Percentiles rank a stretch among this genome's conserved stretches.
Evolutionary conservation across 2,888 invertebrate genomes (phyloP).

Genomic region (Melanargia galathea): DNA sequence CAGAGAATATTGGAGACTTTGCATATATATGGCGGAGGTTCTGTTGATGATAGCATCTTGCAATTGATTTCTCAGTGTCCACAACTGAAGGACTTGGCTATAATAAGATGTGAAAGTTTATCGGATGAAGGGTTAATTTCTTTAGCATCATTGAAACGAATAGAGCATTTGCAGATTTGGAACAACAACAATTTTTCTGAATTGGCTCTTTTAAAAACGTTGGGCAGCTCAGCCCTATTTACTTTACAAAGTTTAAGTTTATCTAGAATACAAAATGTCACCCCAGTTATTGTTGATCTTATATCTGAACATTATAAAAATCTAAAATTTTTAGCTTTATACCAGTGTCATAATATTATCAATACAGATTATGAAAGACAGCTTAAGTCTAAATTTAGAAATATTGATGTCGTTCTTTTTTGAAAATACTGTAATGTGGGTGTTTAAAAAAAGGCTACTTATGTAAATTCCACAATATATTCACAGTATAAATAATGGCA

Average conservation of each 20-base stretch:
- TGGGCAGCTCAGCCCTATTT: conserved; percentile 57
- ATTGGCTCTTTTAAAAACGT: conserved; percentile 55
- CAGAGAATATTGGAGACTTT: conserved; percentile 58
- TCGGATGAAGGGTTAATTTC: conserved; percentile 63
- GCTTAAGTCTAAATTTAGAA: conserved; percentile 69
- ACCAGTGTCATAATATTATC: conserved; percentile 70
- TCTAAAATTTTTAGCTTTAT: conserved; percentile 70
- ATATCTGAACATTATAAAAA: conserved; percentile 71
- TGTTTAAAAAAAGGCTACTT: conserved; percentile 26
- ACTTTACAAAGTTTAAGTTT: conserved; percentile 67
- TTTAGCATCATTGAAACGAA: conserved; percentile 53
- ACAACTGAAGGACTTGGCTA: conserved; percentile 63
- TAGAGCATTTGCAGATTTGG: conserved; percentile 71
- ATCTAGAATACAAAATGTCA: conserved; percentile 67
- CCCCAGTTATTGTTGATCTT: conserved; percentile 65
- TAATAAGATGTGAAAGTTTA: conserved; percentile 69
- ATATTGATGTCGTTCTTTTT: conserved; percentile 72
- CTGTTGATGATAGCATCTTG: conserved; percentile 65
- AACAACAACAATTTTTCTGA: conserved; percentile 70
- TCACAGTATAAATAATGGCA: conserved; percentile 42
- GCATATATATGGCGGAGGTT: conserved; percentile 67
- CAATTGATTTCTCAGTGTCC: conserved; percentile 61
- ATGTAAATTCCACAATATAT: conserved; percentile 36
- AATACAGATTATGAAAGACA: conserved; percentile 71
- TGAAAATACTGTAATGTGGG: conserved; percentile 36